These are phyloP conservation scores for Propithecus coquereli DNA, from an alignment of 2,113 vertebrate genomes.

Conservation along the genomic window DNA sequence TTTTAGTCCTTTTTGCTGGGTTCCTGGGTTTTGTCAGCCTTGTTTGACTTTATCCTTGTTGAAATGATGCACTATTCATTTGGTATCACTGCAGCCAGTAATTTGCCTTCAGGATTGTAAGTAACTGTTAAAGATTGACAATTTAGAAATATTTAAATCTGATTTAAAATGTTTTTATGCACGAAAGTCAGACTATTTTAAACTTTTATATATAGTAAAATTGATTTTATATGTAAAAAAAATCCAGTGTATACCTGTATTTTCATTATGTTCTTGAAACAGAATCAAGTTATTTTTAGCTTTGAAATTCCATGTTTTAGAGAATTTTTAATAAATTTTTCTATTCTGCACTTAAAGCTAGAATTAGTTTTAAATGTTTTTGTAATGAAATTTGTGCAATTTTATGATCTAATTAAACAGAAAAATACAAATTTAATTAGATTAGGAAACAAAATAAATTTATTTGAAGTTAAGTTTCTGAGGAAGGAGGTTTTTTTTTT, in stretches of 20 bases:
- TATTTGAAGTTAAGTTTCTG: background rate
- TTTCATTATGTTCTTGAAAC: constrained; percentile 15
- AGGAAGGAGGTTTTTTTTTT: background rate
- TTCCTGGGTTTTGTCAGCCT: constrained; percentile 84
- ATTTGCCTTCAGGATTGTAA: constrained; percentile 90
- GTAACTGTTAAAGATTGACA: constrained; percentile 71
- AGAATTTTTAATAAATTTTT: constrained; percentile 31
- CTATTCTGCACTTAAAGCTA: background rate
- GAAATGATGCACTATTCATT: constrained; percentile 78
- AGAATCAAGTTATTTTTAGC: background rate
- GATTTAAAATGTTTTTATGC: constrained; percentile 21
- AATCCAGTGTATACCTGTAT: background rate
- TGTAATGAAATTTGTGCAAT: constrained; percentile 24
- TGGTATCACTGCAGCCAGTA: constrained; percentile 78
- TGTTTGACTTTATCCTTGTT: constrained; percentile 85
- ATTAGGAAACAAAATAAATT: background rate
- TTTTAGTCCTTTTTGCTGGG: constrained; percentile 87
- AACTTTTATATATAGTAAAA: constrained; percentile 39
- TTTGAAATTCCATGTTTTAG: constrained; percentile 15
- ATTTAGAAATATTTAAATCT: background rate
- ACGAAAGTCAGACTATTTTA: background rate
- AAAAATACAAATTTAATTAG: background rate
- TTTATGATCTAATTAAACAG: constrained; percentile 29
- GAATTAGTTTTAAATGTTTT: constrained; percentile 33
- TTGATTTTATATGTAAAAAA: background rate